Base-by-base conservation (phyloP, 2,888 invertebrate species). In the Bellardia pandia region DNA sequence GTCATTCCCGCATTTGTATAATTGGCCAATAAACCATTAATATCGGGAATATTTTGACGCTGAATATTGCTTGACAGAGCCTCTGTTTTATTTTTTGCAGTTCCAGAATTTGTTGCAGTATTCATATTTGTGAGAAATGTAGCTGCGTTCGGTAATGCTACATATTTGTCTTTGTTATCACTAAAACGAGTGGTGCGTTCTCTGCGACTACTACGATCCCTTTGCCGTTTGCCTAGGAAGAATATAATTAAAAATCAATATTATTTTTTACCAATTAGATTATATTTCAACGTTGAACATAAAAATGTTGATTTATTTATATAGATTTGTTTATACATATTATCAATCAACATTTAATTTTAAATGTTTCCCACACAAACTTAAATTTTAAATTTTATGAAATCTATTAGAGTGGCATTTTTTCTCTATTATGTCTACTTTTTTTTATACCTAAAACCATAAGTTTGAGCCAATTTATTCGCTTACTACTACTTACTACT, bases 131-230 rank as follows among this genome's bases (percentile, higher is more conserved):
- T 88, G 0, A 92, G 89, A 82, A 89, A 92, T 33, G 87, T 88
- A 16, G 88, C 88, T 85, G 88, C 68, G 11, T 58, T 81, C 23
- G 88, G 79, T 13, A 88, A 42, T 75, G 90, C 64, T 30, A 86
- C 71, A 71, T 71, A 81, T 89, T 89, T 90, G 60, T 93, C 93
- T 88, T 93, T 93, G 60, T 92, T 93, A 88, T 93, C 93, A 89
- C 93, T 94, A 77, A 94, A 94, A 30, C 93, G 92, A 2, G 94
- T 92, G 8, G 92, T 93, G 11, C 94, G 91, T 87, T 93, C 93
- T 78, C 92, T 93, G 37, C 89, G 90, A 56, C 85, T 71, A 16
- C 80, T 77, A n/a, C 89, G 88, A 75, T 91, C 91, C 79, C 91
- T 93, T 23, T 90, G 89, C 0, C 93, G 91, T 89, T 93, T 93